Evolutionary conservation across 2,888 invertebrate genomes (phyloP).

Genomic region (Calliopum simillimum): DNA sequence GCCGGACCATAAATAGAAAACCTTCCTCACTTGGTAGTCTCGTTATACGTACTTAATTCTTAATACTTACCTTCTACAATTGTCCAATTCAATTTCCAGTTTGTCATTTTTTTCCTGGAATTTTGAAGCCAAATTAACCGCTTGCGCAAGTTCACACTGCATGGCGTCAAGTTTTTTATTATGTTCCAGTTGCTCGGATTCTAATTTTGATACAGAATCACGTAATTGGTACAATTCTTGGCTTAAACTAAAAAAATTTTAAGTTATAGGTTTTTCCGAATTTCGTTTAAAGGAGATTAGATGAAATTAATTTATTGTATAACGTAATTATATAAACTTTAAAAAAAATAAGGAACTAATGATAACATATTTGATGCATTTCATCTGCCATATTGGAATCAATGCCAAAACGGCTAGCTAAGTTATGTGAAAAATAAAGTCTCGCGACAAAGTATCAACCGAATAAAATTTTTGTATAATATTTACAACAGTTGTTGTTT

Average conservation of each 20-base stretch:
- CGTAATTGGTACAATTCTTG: constrained; percentile 54
- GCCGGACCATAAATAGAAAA: too few species aligned
- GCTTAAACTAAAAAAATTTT: constrained; percentile 47
- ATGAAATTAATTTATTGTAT: not conserved
- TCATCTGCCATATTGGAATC: too few species aligned
- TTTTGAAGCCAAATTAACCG: constrained; percentile 76
- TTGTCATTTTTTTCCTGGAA: constrained; percentile 75
- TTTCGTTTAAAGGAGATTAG: too few species aligned
- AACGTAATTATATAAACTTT: not conserved
- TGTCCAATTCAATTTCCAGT: constrained; percentile 69
- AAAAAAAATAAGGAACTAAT: not conserved
- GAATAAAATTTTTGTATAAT: too few species aligned
- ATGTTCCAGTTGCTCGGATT: constrained; percentile 62
- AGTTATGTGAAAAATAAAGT: too few species aligned
- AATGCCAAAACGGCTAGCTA: too few species aligned
- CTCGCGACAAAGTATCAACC: too few species aligned
- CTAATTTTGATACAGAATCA: constrained; percentile 54
- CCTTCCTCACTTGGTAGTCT: too few species aligned
- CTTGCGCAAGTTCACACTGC: constrained; percentile 80
- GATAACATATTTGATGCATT: not conserved
- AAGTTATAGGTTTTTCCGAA: too few species aligned
- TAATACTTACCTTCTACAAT: constrained; percentile 54
- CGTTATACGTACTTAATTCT: not conserved
- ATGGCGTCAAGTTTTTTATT: constrained; percentile 71
- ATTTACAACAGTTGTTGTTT: too few species aligned